Conservation (phyloP, 1,140 invertebrate species). For the Tetramorium parvispinum region DNA sequence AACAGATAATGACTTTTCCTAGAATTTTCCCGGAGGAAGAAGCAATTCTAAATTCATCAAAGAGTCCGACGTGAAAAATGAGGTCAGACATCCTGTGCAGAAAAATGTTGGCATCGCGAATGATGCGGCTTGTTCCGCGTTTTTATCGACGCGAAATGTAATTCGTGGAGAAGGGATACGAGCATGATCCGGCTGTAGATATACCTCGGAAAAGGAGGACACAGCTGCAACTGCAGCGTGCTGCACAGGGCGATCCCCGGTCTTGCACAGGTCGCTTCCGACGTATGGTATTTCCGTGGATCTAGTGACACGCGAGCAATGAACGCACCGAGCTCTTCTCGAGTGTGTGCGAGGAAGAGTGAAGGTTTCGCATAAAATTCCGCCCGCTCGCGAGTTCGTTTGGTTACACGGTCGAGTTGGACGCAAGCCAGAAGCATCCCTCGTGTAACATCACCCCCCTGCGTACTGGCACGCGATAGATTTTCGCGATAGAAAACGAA, state of each 20-base stretch:
- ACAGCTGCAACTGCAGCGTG: conserved; percentile 9
- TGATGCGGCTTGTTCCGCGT: neutral
- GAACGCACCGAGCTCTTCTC: conserved; percentile 17
- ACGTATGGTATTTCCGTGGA: neutral
- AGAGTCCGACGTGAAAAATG: neutral
- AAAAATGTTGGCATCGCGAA: conserved; percentile 10
- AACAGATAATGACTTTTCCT: no score
- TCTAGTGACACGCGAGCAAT: conserved; percentile 23
- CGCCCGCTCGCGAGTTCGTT: neutral
- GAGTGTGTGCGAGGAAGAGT: neutral
- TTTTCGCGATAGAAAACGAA: conserved; percentile 34
- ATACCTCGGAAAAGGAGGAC: neutral
- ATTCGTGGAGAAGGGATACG: neutral
- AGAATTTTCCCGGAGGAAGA: neutral
- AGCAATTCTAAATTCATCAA: neutral
- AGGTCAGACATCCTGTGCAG: neutral
- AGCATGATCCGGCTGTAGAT: neutral
- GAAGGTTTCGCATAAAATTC: conserved; percentile 21
- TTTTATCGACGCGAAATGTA: conserved; percentile 12
- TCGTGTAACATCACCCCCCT: neutral
- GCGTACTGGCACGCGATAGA: neutral
- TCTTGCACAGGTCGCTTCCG: neutral
- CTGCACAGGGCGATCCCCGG: neutral
- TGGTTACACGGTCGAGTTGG: conserved; percentile 34
- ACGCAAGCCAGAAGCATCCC: conserved; percentile 31